Evolutionary conservation across 2,113 vertebrate genomes (phyloP).

Genomic region (Carollia perspicillata): DNA sequence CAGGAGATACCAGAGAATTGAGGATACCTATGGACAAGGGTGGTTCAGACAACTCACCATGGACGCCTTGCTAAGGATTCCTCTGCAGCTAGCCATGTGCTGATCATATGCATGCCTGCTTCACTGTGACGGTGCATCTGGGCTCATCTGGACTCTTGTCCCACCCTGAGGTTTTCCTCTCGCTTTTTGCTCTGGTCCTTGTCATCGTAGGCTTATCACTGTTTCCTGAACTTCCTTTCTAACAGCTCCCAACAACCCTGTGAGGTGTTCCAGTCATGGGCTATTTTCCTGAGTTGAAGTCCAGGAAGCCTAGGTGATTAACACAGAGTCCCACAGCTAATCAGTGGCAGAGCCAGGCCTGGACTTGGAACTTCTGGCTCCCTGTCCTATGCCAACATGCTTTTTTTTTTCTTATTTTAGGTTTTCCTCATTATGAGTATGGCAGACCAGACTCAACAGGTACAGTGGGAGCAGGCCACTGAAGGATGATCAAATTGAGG

Average conservation of each 20-base stretch:
- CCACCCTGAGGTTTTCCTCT: background rate
- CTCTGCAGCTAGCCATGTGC: background rate
- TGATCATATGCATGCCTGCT: background rate
- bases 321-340: background rate
- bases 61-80: background rate
- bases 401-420: background rate
- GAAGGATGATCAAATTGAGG: constrained; percentile 66
- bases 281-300: background rate
- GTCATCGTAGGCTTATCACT: background rate
- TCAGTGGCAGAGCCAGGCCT: background rate
- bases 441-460: constrained; percentile 34
- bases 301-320: constrained; percentile 32
- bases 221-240: background rate
- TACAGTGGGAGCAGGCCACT: constrained; percentile 39
- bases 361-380: background rate
- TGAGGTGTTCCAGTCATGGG: background rate
- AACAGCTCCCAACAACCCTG: background rate
- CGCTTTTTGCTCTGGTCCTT: background rate
- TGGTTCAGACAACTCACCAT: background rate
- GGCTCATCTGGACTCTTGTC: background rate
- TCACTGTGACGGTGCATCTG: background rate
- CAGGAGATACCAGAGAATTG: background rate
- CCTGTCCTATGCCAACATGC: background rate
- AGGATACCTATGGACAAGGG: background rate
- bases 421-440: constrained; percentile 17